Evolutionary conservation across 2,888 invertebrate species (phyloP).

Genomic region (Hypomecis punctinalis): DNA sequence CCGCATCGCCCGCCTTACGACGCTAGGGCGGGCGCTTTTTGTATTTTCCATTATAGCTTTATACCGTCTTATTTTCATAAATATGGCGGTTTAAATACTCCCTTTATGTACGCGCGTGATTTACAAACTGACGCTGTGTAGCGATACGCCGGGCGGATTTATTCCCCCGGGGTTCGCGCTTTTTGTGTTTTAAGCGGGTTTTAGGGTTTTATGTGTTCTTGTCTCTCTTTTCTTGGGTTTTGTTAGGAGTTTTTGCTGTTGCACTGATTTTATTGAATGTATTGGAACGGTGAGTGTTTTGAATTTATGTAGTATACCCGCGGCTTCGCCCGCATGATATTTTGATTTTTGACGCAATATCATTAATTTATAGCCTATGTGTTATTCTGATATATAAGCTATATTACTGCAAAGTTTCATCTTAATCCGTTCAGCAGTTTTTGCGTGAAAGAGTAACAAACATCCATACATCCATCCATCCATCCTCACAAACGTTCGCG

Average conservation of each 20-base stretch:
- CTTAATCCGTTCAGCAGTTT: too few relatives aligned
- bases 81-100: slow-evolving; percentile 79
- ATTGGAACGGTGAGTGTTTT: background rate
- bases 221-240: background rate
- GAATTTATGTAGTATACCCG: too few relatives aligned
- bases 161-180: slow-evolving; percentile 19
- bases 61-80: slow-evolving; percentile 81
- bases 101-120: slow-evolving; percentile 73
- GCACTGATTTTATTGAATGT: background rate
- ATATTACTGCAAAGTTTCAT: too few relatives aligned
- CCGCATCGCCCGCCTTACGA: slow-evolving; percentile 53
- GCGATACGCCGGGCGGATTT: slow-evolving; percentile 33
- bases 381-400: too few relatives aligned
- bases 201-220: background rate
- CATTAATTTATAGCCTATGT: too few relatives aligned
- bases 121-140: slow-evolving; percentile 70
- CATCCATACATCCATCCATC: too few relatives aligned
- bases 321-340: too few relatives aligned
- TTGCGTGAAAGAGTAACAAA: too few relatives aligned
- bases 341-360: too few relatives aligned
- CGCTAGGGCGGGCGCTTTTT: slow-evolving; percentile 71
- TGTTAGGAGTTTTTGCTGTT: background rate
- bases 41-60: slow-evolving; percentile 82
- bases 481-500: too few relatives aligned
- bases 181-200: slow-evolving; percentile 6